These are phyloP conservation scores for Paralichthys olivaceus DNA, from an alignment of 2,113 vertebrate species.

Conservation along the genomic window DNA sequence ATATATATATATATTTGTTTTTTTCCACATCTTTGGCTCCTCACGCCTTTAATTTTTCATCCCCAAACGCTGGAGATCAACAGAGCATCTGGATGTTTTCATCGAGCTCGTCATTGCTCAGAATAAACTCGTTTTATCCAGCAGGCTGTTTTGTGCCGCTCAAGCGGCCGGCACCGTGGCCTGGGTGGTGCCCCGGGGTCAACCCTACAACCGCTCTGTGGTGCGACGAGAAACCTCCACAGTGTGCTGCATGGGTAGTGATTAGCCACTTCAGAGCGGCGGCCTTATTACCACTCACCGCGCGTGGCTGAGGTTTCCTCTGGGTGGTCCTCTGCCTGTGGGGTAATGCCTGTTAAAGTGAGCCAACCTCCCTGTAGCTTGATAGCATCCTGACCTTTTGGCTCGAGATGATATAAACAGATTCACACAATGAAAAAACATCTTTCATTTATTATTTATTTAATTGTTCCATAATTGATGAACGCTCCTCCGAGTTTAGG, in stretches of 20 bases:
- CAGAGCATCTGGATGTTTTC: constrained; percentile 31
- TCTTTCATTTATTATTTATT: constrained; percentile 9
- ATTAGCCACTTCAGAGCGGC: constrained; percentile 51
- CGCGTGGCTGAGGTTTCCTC: constrained; percentile 48
- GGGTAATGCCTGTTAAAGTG: constrained; percentile 52
- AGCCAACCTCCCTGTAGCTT: constrained; percentile 27
- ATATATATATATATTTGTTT: not conserved
- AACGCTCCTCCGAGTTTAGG: not conserved
- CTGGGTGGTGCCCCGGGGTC: constrained; percentile 47
- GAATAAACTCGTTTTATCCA: constrained; percentile 30
- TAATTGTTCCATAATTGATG: constrained; percentile 37
- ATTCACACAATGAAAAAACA: constrained; percentile 8
- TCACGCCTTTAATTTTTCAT: constrained; percentile 2
- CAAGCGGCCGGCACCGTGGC: constrained; percentile 21
- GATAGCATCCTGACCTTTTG: constrained; percentile 46
- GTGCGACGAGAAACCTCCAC: constrained; percentile 22
- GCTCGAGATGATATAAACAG: not conserved
- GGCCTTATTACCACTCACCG: constrained; percentile 56
- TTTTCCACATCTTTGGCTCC: not conserved
- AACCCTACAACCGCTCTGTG: constrained; percentile 38
- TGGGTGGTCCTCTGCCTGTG: constrained; percentile 32
- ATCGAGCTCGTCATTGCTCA: constrained; percentile 16
- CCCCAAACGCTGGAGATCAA: constrained; percentile 2
- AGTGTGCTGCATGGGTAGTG: constrained; percentile 28
- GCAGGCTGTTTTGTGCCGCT: constrained; percentile 24